Evolutionary conservation across 1,140 invertebrate genomes (phyloP).

Genomic region (Asbolus verrucosus): DNA sequence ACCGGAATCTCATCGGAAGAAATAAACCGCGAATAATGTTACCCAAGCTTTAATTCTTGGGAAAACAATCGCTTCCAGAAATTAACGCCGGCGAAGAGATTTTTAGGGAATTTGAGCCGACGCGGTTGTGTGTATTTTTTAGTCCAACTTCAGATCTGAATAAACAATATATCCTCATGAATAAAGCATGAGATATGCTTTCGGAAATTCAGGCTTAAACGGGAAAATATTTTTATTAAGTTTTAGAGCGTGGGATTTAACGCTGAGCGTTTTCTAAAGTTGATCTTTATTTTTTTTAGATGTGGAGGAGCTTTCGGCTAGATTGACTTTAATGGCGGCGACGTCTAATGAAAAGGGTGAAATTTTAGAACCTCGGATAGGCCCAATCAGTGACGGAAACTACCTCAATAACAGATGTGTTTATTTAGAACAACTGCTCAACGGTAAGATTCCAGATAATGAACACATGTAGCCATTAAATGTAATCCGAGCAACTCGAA

Average conservation of each 20-base stretch:
- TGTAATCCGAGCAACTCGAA: conserved; percentile 30
- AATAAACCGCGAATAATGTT: too few species aligned
- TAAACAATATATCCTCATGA: conserved; percentile 3
- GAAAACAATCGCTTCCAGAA: conserved; percentile 13
- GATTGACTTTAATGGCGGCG: conserved; percentile 66
- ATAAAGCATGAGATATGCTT: conserved; percentile 3
- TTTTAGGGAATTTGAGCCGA: background rate
- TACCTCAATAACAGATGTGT: conserved; percentile 60
- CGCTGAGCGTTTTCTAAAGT: background rate
- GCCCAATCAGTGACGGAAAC: conserved; percentile 54
- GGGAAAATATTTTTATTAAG: too few species aligned
- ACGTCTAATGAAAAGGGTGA: conserved; percentile 58
- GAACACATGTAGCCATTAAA: conserved; percentile 43
- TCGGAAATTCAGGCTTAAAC: too few species aligned
- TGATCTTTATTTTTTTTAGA: conserved; percentile 61
- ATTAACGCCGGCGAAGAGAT: too few species aligned
- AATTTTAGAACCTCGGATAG: conserved; percentile 52
- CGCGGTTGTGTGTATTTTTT: background rate
- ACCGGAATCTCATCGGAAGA: background rate
- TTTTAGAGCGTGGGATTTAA: background rate
- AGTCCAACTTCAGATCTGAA: background rate
- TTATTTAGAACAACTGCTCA: conserved; percentile 61
- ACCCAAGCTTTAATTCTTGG: too few species aligned
- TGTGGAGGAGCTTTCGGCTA: conserved; percentile 67
- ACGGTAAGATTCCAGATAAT: conserved; percentile 52